Conservation (phyloP, 2,888 invertebrate species). For the Cephalotes varians region DNA sequence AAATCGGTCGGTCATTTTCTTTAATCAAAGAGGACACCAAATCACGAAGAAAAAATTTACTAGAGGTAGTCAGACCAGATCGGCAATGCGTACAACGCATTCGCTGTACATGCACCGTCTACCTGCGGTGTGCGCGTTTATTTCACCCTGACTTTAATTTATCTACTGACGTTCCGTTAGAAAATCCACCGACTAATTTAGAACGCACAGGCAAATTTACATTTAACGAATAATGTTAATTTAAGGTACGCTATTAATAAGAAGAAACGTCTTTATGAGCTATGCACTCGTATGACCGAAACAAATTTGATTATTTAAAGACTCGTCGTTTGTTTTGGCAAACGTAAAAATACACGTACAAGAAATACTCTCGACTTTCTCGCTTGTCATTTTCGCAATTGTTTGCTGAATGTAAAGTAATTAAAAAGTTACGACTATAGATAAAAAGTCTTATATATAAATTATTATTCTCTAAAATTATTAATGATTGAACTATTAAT, state of each 20-base stretch:
- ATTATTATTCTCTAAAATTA: not conserved
- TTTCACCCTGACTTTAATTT: slow-evolving; percentile 15
- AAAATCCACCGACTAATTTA: slow-evolving; percentile 14
- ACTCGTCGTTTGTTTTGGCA: not conserved
- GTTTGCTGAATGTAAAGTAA: not conserved
- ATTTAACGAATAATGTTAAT: slow-evolving; percentile 10
- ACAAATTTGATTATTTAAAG: slow-evolving; percentile 22
- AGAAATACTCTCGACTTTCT: not conserved
- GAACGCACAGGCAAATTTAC: not conserved
- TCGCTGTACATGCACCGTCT: slow-evolving; percentile 30
- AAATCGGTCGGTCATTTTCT: not conserved
- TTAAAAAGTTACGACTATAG: not conserved
- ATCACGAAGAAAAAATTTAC: slow-evolving; percentile 14
- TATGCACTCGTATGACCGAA: not conserved
- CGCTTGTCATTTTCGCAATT: not conserved
- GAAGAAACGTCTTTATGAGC: not conserved
- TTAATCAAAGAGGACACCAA: not conserved
- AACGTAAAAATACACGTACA: not conserved
- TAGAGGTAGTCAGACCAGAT: slow-evolving; percentile 51
- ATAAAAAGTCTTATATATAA: no score
- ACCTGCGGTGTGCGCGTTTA: not conserved
- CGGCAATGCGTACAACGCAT: slow-evolving; percentile 46
- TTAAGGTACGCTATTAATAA: not conserved
- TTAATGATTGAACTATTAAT: not conserved
- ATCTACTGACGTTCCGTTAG: not conserved